A percentile compares a stretch with the other conserved stretches of the same genome.
These are phyloP conservation scores for Polyommatus iphigenia DNA, from an alignment of 2,888 invertebrate species.

Conservation along the genomic window DNA sequence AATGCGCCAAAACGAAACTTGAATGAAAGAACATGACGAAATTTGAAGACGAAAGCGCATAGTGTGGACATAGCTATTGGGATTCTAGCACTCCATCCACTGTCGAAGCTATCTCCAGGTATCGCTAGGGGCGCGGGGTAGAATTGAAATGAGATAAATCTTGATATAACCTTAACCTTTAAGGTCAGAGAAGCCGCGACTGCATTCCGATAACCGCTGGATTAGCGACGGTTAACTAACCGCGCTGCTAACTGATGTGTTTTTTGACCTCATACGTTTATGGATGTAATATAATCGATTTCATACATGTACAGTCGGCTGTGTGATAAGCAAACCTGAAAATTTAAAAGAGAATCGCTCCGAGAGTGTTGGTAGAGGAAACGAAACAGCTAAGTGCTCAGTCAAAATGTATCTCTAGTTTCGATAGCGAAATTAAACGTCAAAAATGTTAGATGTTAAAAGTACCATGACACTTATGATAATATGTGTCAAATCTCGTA, in stretches of 20 bases:
- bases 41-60: too few relatives aligned
- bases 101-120: background rate
- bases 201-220: slow-evolving; percentile 38
- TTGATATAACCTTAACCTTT: slow-evolving; percentile 33
- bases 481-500: too few relatives aligned
- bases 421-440: too few relatives aligned
- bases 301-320: slow-evolving; percentile 29
- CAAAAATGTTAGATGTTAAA: too few relatives aligned
- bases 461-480: too few relatives aligned
- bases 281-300: slow-evolving; percentile 38
- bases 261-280: slow-evolving; percentile 43
- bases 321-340: background rate
- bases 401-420: too few relatives aligned
- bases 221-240: slow-evolving; percentile 46
- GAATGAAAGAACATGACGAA: too few relatives aligned
- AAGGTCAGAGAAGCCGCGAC: slow-evolving; percentile 34
- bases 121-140: background rate
- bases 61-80: too few relatives aligned
- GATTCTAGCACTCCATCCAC: too few relatives aligned
- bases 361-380: too few relatives aligned
- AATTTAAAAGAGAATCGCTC: background rate
- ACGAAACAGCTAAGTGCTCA: too few relatives aligned
- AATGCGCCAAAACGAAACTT: too few relatives aligned
- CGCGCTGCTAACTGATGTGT: slow-evolving; percentile 43
- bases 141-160: slow-evolving; percentile 18